Base-by-base conservation (phyloP, 2,888 invertebrate species). In the Drosophila birchii region DNA sequence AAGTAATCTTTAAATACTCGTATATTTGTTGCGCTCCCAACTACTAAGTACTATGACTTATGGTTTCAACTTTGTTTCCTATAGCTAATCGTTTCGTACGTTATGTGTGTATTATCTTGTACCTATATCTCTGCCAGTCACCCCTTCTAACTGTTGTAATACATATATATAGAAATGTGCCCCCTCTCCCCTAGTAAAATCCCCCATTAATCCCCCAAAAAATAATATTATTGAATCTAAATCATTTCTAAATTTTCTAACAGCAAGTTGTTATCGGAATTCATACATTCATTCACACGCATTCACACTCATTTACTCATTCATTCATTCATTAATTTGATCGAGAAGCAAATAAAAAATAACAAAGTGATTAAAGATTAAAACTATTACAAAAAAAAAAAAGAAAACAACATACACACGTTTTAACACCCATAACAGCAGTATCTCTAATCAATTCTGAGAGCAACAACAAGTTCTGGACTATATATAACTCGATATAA, bases 381-480 rank as follows among this genome's bases (percentile, higher is more conserved):
- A 23, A 45, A 38, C n/a, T n/a, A n/a, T n/a, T n/a, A n/a, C n/a
- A n/a, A 34, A 34, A 12, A 11, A 26, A 8, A 55, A 55, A 38
- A 61, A 70, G 51, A 72, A 77, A 55, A 69, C 54, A 64, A 64
- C 60, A 61, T 43, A 69, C 61, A 69, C 73, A 73, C 63, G 54
- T 51, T 73, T 54, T 53, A 73, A 71, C 62, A 72, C 59, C 41
- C 72, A 71, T 72, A 72, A 51, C 53, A 72, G 38, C 58, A 72
- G 26, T 68, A 55, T 72, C 32, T 72, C 38, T 51, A 71, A 72
- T 70, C 32, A 49, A 71, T 55, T 71, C 70, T 63, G 55, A 76
- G 83, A 78, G 78, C 80, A 86, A 80, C 64, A 68, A 76, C 47
- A 71, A 75, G 88, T 83, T 82, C 88, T 82, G 83, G 88, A 87